Conservation (phyloP, 1,140 invertebrate genomes). For the Pogonomyrmex californicus region DNA sequence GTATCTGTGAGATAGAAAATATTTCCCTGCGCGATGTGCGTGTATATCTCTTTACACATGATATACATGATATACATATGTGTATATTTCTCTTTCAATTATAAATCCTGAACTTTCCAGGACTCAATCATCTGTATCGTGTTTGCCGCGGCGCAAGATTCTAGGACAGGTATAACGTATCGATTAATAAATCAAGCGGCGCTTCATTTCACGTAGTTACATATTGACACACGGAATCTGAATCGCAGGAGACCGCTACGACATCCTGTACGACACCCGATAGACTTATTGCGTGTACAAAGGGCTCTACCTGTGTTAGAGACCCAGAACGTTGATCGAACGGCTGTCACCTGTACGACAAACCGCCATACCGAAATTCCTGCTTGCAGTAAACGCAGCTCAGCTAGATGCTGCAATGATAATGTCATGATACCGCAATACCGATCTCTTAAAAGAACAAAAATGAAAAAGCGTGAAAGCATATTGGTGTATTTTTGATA, state of each 20-base stretch:
- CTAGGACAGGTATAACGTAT: background rate
- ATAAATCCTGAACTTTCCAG: background rate
- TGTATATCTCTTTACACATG: background rate
- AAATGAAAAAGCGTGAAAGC: background rate
- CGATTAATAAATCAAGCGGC: slow-evolving; percentile 50
- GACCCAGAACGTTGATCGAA: slow-evolving; percentile 50
- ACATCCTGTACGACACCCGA: slow-evolving; percentile 41
- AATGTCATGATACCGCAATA: background rate
- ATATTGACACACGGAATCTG: slow-evolving; percentile 43
- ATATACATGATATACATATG: background rate
- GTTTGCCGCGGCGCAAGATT: background rate
- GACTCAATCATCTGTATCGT: background rate
- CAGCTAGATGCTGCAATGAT: slow-evolving; percentile 7
- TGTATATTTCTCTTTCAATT: background rate
- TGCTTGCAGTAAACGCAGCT: slow-evolving; percentile 42
- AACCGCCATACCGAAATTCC: slow-evolving; percentile 66
- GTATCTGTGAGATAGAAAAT: background rate
- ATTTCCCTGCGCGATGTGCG: background rate
- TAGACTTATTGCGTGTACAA: slow-evolving; percentile 64
- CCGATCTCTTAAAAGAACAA: background rate
- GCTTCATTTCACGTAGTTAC: slow-evolving; percentile 42
- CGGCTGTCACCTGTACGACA: slow-evolving; percentile 66
- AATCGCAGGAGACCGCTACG: slow-evolving; percentile 2
- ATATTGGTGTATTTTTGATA: background rate
- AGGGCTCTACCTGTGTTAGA: slow-evolving; percentile 39